Conservation (phyloP, 2,113 vertebrate species). For the Origma solitaria region DNA sequence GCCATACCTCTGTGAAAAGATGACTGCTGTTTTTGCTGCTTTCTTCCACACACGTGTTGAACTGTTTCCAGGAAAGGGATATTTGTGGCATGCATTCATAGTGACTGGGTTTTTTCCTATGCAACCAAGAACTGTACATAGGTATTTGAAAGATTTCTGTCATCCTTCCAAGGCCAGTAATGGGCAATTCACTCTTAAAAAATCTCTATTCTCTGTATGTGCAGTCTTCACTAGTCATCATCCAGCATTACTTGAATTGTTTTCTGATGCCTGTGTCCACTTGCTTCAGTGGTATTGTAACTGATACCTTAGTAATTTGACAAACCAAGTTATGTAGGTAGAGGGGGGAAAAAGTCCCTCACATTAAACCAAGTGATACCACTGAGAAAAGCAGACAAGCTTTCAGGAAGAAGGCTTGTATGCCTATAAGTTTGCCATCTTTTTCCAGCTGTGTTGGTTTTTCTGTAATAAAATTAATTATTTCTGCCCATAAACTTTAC, state of each 20-base stretch:
- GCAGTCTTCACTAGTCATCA: not conserved
- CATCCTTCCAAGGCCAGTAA: not conserved
- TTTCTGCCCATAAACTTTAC: not conserved
- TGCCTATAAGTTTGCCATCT: not conserved
- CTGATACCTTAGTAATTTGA: not conserved
- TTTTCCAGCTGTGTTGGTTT: not conserved
- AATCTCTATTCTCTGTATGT: not conserved
- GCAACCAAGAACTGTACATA: not conserved
- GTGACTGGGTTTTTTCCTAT: not conserved
- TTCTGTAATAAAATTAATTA: not conserved
- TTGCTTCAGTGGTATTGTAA: not conserved
- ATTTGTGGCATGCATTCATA: not conserved
- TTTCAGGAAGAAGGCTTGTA: not conserved
- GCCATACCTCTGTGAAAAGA: not conserved
- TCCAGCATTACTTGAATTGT: not conserved
- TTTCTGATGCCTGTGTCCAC: not conserved
- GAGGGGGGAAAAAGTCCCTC: not conserved
- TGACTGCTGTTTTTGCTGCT: not conserved
- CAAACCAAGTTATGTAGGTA: not conserved
- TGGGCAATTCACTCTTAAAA: not conserved
- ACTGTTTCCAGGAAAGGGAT: not conserved
- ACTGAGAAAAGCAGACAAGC: not conserved
- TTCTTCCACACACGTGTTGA: not conserved
- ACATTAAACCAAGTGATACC: not conserved
- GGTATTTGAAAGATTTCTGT: not conserved